Evolutionary conservation across 2,797 vertebrate species (phyloP), one percentile per base, ranked within the genome.

Genomic region (Okamejei kenojei): DNA sequence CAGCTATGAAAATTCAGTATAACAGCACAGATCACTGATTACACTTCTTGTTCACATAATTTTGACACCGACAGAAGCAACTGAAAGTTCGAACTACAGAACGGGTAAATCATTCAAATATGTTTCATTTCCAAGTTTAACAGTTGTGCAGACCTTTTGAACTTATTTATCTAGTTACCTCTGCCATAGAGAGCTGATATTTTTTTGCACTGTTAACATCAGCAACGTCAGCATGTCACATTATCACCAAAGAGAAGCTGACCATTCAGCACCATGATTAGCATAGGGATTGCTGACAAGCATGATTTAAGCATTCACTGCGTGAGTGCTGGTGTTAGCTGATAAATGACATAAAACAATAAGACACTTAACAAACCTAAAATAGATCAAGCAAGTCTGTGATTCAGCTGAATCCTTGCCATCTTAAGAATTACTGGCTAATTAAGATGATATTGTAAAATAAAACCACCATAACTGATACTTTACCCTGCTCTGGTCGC

Each of bases 401-500:
- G 29, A 77, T 29, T 10, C 74, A 78, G 77, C 71, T 21, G n/a
- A 35, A 32, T 78, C 35, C n/a, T 35, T 17, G 3, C 17, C 11
- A 35, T 35, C n/a, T 78, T 32, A 78, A 78, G 77, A 32, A 78
- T 78, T 11, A 78, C n/a, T 35, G 11, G n/a, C 13, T 32, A 78
- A 78, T 13, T 61, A 15, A 26, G 23, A 61, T 80, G 78, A 80
- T n/a, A n/a, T 38, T 32, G 17, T 80, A 19, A 58, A 82, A 1
- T 54, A 9, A 17, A 6, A 58, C 8, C 7, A 68, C n/a, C 17
- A 90, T 65, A 35, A 68, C 21, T 90, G 54, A 23, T 21, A 93
- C 93, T 0, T 98, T 94, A 98, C 98, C 98, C 96, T 98, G 97
- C 17, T 93, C 93, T 0, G 98, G 98, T 93, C 99, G 97, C 94